Evolutionary conservation across 2,888 invertebrate genomes (phyloP).

Genomic region (Polymixis lichenea): DNA sequence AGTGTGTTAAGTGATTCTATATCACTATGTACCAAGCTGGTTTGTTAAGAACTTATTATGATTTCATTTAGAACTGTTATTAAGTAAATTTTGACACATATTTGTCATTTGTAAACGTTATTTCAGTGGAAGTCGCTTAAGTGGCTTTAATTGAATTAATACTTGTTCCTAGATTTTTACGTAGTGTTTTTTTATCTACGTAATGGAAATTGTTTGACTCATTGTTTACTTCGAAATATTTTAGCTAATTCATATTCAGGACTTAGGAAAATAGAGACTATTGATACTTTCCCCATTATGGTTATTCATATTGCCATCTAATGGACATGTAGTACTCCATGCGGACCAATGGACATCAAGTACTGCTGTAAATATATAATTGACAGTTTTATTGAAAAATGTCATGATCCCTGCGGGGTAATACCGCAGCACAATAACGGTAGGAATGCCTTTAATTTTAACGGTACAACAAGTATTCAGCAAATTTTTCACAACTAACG

Average conservation of each 20-base stretch:
- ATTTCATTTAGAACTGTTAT: slow-evolving; percentile 59
- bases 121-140: background rate
- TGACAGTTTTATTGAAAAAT: background rate
- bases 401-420: background rate
- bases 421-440: too few species aligned
- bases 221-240: background rate
- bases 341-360: too few species aligned
- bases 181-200: background rate
- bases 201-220: background rate
- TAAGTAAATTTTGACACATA: slow-evolving; percentile 29
- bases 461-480: too few species aligned
- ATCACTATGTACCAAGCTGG: slow-evolving; percentile 63
- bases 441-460: too few species aligned
- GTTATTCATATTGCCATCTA: background rate
- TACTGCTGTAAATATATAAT: background rate
- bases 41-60: slow-evolving; percentile 49
- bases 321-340: background rate
- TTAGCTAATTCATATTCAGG: too few species aligned
- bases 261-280: background rate
- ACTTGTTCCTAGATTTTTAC: background rate
- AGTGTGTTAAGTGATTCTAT: slow-evolving; percentile 45
- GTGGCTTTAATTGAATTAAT: slow-evolving; percentile 14
- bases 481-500: too few species aligned
- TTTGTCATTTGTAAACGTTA: background rate
- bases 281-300: background rate